Evolutionary conservation across 2,888 invertebrate genomes (phyloP).

Genomic region (Cataglyphis rosenhaueri): DNA sequence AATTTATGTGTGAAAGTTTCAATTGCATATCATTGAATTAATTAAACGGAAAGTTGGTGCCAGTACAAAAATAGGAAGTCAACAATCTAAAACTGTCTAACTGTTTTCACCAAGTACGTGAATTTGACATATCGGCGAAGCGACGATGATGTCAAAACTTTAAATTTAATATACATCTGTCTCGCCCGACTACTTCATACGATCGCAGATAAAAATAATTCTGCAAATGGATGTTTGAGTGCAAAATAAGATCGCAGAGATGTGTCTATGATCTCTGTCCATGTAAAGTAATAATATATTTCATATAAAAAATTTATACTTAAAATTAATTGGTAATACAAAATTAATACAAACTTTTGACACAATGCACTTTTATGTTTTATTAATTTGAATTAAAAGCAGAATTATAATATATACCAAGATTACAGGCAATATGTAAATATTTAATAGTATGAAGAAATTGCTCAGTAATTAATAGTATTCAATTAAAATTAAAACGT

Average conservation of each 20-base stretch:
- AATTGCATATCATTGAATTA: background rate
- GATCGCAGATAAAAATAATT: conserved; percentile 4
- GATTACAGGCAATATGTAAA: background rate
- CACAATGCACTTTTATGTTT: background rate
- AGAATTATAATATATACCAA: background rate
- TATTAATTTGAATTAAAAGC: background rate
- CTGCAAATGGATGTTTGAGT: background rate
- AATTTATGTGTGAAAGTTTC: background rate
- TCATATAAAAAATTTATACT: conserved; percentile 8
- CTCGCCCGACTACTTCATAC: background rate
- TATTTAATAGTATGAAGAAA: background rate
- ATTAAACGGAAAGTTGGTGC: background rate
- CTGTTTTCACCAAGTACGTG: background rate
- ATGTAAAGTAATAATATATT: background rate
- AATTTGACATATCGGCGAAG: conserved; percentile 1
- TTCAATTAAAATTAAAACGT: background rate
- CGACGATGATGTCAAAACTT: background rate
- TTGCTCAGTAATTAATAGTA: background rate
- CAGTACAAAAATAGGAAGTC: background rate
- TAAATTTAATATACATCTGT: background rate
- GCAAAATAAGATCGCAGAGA: conserved; percentile 3
- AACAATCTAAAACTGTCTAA: background rate
- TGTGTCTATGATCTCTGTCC: background rate
- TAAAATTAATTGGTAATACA: background rate
- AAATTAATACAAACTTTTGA: background rate